A percentile compares a stretch with the other conserved stretches of the same genome.
phyloP scores from a whole-genome alignment of 2,888 invertebrate genomes.

The Lasioglossum oenotherae region DNA sequence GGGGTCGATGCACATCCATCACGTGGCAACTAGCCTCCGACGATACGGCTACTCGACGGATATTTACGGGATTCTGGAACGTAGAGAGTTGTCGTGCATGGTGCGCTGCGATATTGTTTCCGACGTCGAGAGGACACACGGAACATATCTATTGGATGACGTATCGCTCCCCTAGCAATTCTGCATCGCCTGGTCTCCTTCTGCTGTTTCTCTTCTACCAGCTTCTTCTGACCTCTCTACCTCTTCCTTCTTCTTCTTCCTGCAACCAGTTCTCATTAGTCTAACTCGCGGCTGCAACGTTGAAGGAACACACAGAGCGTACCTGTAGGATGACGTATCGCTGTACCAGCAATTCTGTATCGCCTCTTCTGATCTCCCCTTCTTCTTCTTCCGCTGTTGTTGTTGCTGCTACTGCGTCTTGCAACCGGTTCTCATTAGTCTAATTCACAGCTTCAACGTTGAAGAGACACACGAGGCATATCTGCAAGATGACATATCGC shows the following conservation, averaged over 20 bases:
- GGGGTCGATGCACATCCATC: conserved; percentile 34
- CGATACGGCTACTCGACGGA: conserved; percentile 14
- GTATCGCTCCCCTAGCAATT: conserved; percentile 15
- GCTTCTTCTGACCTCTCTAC: conserved; percentile 21
- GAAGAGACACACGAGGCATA: not conserved
- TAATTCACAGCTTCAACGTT: not conserved
- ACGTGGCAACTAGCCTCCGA: conserved; percentile 29
- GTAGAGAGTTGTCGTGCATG: conserved; percentile 35
- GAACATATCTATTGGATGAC: conserved; percentile 29
- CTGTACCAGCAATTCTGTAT: conserved; percentile 25
- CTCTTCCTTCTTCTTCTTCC: not conserved
- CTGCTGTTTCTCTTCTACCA: conserved; percentile 12
- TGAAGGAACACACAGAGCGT: not conserved
- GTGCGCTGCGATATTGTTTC: conserved; percentile 7
- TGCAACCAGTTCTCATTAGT: not conserved
- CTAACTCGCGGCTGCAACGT: not conserved
- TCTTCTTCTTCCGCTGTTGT: not conserved
- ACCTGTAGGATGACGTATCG: conserved; percentile 15
- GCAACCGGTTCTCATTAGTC: not conserved
- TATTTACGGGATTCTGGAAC: conserved; percentile 25
- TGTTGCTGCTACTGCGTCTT: too few species aligned
- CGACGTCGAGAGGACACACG: not conserved
- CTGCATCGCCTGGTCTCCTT: conserved; percentile 22
- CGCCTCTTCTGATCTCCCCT: not conserved
- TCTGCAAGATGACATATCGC: not conserved